phyloP scores from a whole-genome alignment of 2,888 invertebrate species.

The Caenorhabditis drosophilae region DNA sequence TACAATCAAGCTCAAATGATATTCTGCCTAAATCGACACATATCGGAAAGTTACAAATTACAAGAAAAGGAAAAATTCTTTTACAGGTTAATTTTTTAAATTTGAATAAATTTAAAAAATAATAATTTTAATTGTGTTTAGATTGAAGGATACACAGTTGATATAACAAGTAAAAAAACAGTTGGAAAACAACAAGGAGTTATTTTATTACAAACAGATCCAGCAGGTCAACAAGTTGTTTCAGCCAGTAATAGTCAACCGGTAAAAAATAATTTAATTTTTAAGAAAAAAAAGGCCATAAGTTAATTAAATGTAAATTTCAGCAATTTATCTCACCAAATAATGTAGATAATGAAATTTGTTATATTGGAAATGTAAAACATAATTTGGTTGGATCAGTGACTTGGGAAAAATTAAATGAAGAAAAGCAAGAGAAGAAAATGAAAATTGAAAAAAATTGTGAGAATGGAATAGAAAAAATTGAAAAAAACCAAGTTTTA shows the following conservation, averaged over 20 bases:
- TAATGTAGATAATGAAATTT: slow-evolving; percentile 12
- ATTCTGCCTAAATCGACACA: slow-evolving; percentile 9
- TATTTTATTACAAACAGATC: slow-evolving; percentile 22
- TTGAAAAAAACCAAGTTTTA: background rate
- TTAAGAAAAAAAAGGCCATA: no score
- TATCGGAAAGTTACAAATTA: slow-evolving; percentile 41
- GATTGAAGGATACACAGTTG: slow-evolving; percentile 21
- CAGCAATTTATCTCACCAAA: background rate
- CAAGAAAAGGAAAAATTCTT: slow-evolving; percentile 15
- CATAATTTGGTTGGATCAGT: slow-evolving; percentile 32
- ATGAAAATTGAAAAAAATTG: background rate
- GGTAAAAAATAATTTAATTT: no score
- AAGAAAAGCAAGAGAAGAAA: background rate
- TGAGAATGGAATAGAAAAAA: background rate
- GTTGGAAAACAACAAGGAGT: slow-evolving; percentile 25
- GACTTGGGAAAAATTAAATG: slow-evolving; percentile 20
- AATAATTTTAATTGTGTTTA: no score
- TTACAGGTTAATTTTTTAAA: no score
- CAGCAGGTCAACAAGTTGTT: slow-evolving; percentile 2
- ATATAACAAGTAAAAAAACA: slow-evolving; percentile 13
- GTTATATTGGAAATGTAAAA: slow-evolving; percentile 31
- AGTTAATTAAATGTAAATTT: no score
- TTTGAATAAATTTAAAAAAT: no score
- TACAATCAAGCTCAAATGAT: background rate
- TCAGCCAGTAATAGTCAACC: no score